Base-by-base conservation (phyloP, 2,113 vertebrate species). In the Oreocharis arfaki region DNA sequence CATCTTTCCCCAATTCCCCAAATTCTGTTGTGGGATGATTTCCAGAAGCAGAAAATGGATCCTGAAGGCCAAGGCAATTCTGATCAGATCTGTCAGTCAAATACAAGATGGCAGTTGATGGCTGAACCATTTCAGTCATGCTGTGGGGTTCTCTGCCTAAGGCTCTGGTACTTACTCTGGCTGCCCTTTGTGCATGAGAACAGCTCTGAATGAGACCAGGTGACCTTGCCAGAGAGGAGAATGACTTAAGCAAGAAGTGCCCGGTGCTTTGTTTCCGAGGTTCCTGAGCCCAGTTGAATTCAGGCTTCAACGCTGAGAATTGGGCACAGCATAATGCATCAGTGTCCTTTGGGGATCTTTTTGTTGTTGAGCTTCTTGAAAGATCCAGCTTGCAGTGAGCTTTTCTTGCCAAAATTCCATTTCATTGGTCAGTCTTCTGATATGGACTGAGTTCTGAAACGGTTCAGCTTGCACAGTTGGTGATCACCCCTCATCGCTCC, bases 41-140 rank as follows among this genome's bases (percentile, higher is more conserved):
- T 88, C n/a, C 47, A 26, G 5, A 67, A 49, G 46, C 13, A 67
- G 75, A 57, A 42, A 1, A 6, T 63, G 44, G 42, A 35, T 63
- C 44, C 50, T 33, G 53, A 63, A 63, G 42, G 20, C 49, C 53
- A 37, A 12, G 39, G 32, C n/a, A 12, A 1, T 63, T 75, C 74
- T 74, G 30, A 15, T 68, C 71, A 50, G 49, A 11, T 71, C 33
- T 37, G 1, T 44, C 57, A 41, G 32, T 53, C 16, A 33, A n/a
- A 39, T 10, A 27, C 2, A 13, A 24, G 57, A 3, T 44, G 0
- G 0, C 61, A 79, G 61, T 32, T 1, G 18, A 18, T 23, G 18
- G 33, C 52, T 14, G 3, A 47, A 46, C 53, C 7, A 5, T 39
- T 37, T 39, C 53, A 57, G 52, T 42, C 46, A 6, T 79, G 17